Conservation (phyloP, 2,888 invertebrate genomes). For the Campoplex nolae region DNA sequence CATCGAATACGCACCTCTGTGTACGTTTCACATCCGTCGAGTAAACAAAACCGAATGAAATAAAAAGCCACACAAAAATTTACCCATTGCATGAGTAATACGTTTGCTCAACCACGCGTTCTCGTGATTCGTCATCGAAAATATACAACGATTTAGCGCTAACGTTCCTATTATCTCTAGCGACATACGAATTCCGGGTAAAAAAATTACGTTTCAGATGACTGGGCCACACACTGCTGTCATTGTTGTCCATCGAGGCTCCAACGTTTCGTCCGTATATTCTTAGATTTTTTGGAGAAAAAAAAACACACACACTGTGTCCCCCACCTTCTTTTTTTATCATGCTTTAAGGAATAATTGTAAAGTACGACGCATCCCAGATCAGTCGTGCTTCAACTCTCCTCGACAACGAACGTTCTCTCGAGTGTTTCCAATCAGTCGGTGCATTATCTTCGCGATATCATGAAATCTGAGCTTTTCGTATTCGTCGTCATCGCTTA, state of each 20-base stretch:
- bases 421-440: neutral
- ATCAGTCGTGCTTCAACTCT: constrained; percentile 18
- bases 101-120: neutral
- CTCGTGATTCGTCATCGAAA: constrained; percentile 18
- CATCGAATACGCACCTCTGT: neutral
- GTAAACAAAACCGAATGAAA: neutral
- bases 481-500: constrained; percentile 16
- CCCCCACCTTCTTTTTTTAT: neutral
- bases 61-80: neutral
- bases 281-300: neutral
- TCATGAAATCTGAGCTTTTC: constrained; percentile 27
- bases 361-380: neutral
- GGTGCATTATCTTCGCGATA: neutral
- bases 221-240: neutral
- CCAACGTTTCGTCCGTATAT: neutral
- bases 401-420: constrained; percentile 4
- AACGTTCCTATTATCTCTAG: neutral
- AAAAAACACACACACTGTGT: neutral
- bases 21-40: constrained; percentile 23
- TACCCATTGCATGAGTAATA: constrained; percentile 7
- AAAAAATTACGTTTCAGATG: neutral
- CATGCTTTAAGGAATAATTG: neutral
- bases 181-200: neutral
- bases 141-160: neutral
- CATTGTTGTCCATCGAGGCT: neutral